These are phyloP conservation scores for Yponomeuta sedellus DNA, from an alignment of 2,888 invertebrate genomes.

Conservation along the genomic window DNA sequence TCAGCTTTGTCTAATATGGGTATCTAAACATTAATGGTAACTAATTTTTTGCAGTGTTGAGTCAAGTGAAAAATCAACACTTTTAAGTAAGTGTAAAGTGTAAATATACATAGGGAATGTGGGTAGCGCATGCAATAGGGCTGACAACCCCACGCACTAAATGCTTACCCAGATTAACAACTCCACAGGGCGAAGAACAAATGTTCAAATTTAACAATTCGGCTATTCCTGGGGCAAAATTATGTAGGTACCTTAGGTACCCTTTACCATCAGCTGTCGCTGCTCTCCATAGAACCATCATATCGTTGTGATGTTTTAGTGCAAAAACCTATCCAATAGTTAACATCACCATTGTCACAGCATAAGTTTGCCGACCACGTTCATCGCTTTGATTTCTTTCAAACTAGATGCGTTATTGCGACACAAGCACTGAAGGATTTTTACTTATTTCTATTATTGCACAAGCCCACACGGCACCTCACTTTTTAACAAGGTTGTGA, in stretches of 20 bases:
- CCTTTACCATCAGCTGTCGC: not conserved
- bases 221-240: not conserved
- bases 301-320: not conserved
- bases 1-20: conserved; percentile 16
- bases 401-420: conserved; percentile 33
- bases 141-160: conserved; percentile 63
- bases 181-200: not conserved
- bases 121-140: conserved; percentile 67
- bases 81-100: conserved; percentile 67
- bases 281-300: not conserved
- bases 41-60: conserved; percentile 75
- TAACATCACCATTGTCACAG: conserved; percentile 34
- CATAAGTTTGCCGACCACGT: conserved; percentile 54
- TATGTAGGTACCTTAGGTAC: not conserved
- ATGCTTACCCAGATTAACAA: conserved; percentile 51
- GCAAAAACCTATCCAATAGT: not conserved
- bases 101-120: conserved; percentile 58
- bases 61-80: conserved; percentile 66
- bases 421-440: conserved; percentile 47
- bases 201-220: not conserved
- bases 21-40: conserved; percentile 38
- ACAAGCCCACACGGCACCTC: conserved; percentile 22
- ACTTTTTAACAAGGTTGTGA: conserved; percentile 16
- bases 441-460: conserved; percentile 23
- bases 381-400: conserved; percentile 63